Base-by-base conservation (phyloP, 35 echinoderm and acorn worm species). In the Hemicentrotus pulcherrimus region DNA sequence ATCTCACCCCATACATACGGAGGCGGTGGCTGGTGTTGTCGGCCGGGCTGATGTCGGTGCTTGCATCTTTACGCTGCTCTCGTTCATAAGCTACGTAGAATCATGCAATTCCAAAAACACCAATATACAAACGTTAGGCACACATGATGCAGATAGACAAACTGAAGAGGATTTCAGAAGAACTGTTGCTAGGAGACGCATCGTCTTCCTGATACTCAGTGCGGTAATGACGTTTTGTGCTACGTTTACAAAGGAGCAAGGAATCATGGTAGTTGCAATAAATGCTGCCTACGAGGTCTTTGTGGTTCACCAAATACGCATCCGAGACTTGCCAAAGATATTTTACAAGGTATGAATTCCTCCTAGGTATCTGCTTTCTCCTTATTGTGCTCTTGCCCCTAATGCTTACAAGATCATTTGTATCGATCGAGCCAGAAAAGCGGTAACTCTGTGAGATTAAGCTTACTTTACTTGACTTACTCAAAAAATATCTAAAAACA, bases 221-320 rank as follows among this genome's bases (percentile, higher is more conserved):
- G 61, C 89, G 32, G 32, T 96, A 50, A 92, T 94, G 22, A 95
- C 97, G 58, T 65, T 94, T 31, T 46, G 94, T 86, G 97, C 97
- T 48, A 99, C 97, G 95, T 94, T 99, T 32, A 98, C 96, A 31
- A 99, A 99, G 88, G 98, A 99, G 46, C 97, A 97, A 65, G 98
- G 97, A 31, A 96, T 99, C 65, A 99, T 97, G 55, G 96, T 99
- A 2, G 33, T 99, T 47, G 98, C 97, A 15, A 92, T 99, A 46
- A 99, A 99, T 48, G 31, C 96, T 22, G 96, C 97, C 89, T 99
- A 96, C 95, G 98, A 99, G 94, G 65, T 98, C 55, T 98, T 99
- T 95, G 91, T 98, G 13, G 47, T 92, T 47, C 94, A 98, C 86
- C 86, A 94, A 93, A 94, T 96, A 9, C 61, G 86, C 47, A 55